These are phyloP conservation scores for Plutella xylostella DNA, from an alignment of 2,888 invertebrate genomes.

Conservation along the genomic window DNA sequence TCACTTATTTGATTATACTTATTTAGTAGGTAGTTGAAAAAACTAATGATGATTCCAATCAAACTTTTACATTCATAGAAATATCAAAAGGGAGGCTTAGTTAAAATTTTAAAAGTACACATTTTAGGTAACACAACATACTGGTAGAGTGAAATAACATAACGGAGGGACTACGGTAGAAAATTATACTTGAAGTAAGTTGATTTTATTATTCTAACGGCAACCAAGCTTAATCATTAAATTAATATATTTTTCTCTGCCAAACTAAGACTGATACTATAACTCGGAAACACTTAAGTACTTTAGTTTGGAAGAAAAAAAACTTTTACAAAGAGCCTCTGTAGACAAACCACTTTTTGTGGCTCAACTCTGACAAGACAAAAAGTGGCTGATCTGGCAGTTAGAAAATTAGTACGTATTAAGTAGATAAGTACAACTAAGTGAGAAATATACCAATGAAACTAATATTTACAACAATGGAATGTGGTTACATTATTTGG, in stretches of 20 bases:
- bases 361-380: background rate
- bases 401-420: background rate
- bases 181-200: too few species aligned
- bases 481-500: constrained; percentile 50
- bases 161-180: too few species aligned
- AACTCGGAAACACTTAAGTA: too few species aligned
- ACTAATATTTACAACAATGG: constrained; percentile 52
- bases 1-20: background rate
- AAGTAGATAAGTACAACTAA: background rate
- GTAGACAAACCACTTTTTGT: background rate
- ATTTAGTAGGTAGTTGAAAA: too few species aligned
- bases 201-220: too few species aligned
- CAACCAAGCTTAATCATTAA: too few species aligned
- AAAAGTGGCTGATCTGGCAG: background rate
- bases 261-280: too few species aligned
- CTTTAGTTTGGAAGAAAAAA: too few species aligned
- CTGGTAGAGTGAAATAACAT: too few species aligned
- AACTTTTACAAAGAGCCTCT: too few species aligned
- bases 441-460: constrained; percentile 18
- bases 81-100: background rate
- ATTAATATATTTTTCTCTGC: too few species aligned
- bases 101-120: background rate
- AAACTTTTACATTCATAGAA: background rate
- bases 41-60: background rate
- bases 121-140: too few species aligned